These are phyloP conservation scores for Psittacula echo DNA, from an alignment of 2,797 vertebrate genomes.

Conservation along the genomic window DNA sequence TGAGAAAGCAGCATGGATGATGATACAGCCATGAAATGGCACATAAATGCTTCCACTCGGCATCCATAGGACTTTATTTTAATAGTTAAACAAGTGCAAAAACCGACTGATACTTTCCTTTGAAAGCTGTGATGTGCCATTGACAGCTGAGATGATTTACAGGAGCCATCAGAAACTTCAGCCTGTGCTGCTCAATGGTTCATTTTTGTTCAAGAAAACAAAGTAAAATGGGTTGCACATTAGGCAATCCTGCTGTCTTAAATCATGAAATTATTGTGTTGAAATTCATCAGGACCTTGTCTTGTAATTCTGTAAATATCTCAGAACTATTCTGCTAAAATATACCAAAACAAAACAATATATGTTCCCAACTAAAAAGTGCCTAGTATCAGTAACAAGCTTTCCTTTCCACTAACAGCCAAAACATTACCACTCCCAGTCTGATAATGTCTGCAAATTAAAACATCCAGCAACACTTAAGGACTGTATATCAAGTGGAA, in stretches of 20 bases:
- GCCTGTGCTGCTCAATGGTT: not conserved
- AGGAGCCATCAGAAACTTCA: constrained; percentile 31
- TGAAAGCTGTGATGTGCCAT: not conserved
- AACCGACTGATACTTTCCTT: not conserved
- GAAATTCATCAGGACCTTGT: constrained; percentile 14
- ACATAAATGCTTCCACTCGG: not conserved
- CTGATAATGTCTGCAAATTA: constrained; percentile 6
- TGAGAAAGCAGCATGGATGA: not conserved
- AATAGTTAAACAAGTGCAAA: not conserved
- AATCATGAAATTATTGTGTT: constrained; percentile 47
- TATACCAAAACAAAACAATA: constrained; percentile 22
- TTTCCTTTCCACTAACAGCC: not conserved
- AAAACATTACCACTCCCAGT: not conserved
- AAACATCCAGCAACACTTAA: constrained; percentile 38
- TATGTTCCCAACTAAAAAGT: not conserved
- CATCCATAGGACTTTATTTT: not conserved
- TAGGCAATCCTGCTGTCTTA: constrained; percentile 32
- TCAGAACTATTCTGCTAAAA: not conserved
- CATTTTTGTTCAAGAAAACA: constrained; percentile 37
- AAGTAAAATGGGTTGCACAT: constrained; percentile 20
- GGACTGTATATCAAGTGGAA: not conserved
- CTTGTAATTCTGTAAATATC: not conserved
- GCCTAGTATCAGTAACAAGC: not conserved
- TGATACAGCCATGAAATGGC: not conserved
- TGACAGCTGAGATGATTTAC: constrained; percentile 40